phyloP scores from a whole-genome alignment of 2,888 invertebrate genomes.

The Drosophila ustulata region DNA sequence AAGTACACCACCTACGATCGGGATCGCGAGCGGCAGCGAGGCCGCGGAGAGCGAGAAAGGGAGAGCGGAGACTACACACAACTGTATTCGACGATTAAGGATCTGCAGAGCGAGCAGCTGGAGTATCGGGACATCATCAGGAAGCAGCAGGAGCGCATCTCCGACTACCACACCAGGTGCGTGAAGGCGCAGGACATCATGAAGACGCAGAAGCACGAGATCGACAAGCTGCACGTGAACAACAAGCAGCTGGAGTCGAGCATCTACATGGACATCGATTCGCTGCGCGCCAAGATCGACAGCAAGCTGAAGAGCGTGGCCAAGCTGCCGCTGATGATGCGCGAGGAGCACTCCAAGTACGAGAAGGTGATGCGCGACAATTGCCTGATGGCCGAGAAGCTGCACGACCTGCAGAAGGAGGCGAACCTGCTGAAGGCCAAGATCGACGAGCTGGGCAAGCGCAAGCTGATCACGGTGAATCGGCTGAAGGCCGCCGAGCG shows the following conservation, averaged over 20 bases:
- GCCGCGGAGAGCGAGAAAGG: neutral
- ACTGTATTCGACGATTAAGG: slow-evolving; percentile 70
- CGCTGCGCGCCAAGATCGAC: slow-evolving; percentile 80
- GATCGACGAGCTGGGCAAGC: slow-evolving; percentile 80
- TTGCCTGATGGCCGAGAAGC: slow-evolving; percentile 71
- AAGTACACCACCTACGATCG: slow-evolving; percentile 37
- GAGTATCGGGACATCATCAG: slow-evolving; percentile 82
- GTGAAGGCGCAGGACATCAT: slow-evolving; percentile 82
- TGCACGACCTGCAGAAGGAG: slow-evolving; percentile 73
- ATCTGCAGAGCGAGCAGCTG: slow-evolving; percentile 78
- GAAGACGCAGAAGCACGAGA: slow-evolving; percentile 82
- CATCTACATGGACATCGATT: slow-evolving; percentile 77
- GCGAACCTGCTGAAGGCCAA: slow-evolving; percentile 70
- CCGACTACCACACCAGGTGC: slow-evolving; percentile 82
- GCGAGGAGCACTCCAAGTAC: slow-evolving; percentile 79
- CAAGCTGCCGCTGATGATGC: slow-evolving; percentile 79
- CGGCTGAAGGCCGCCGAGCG: slow-evolving; percentile 79
- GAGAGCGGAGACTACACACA: slow-evolving; percentile 50
- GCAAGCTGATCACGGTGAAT: slow-evolving; percentile 71
- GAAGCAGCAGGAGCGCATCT: slow-evolving; percentile 80
- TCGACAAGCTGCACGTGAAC: slow-evolving; percentile 80
- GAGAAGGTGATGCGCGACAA: slow-evolving; percentile 81
- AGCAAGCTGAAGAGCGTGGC: slow-evolving; percentile 79
- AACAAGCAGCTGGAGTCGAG: slow-evolving; percentile 82
- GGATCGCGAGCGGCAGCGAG: neutral